Evolutionary conservation across 2,797 vertebrate species (phyloP).

Genomic region (Serranus cabrilla): DNA sequence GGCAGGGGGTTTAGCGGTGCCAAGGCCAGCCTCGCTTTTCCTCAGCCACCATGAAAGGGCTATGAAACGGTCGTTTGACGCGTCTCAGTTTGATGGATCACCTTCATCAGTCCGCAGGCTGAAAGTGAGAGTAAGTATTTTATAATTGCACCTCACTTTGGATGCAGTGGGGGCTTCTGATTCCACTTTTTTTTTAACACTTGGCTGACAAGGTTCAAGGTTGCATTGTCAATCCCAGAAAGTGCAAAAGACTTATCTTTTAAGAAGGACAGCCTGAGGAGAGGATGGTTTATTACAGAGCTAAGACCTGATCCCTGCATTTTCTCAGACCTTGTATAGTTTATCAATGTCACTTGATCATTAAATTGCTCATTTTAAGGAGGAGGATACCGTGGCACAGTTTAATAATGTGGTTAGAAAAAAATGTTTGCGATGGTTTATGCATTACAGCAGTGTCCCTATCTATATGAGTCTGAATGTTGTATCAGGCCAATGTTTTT

Average conservation of each 20-base stretch:
- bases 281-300: constrained; percentile 26
- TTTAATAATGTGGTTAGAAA: background rate
- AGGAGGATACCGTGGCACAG: background rate
- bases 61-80: constrained; percentile 54
- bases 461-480: no score
- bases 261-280: constrained; percentile 8
- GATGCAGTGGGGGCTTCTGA: constrained; percentile 42
- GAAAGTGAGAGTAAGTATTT: constrained; percentile 53
- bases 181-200: constrained; percentile 33
- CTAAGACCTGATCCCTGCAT: background rate
- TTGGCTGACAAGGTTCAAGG: constrained; percentile 50
- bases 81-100: constrained; percentile 71
- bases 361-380: background rate
- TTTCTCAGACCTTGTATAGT: background rate
- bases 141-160: constrained; percentile 56
- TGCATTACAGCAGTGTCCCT: background rate
- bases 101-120: constrained; percentile 61
- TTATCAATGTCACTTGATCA: background rate
- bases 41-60: constrained; percentile 48
- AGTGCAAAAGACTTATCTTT: constrained; percentile 24
- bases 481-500: no score
- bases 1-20: constrained; percentile 16
- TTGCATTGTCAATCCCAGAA: constrained; percentile 51
- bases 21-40: constrained; percentile 54
- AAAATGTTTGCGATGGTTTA: background rate